Percentiles rank a stretch among this genome's conserved stretches.
Conservation (phyloP, 2,888 invertebrate species). For the Branchipolynoe longqiensis region DNA sequence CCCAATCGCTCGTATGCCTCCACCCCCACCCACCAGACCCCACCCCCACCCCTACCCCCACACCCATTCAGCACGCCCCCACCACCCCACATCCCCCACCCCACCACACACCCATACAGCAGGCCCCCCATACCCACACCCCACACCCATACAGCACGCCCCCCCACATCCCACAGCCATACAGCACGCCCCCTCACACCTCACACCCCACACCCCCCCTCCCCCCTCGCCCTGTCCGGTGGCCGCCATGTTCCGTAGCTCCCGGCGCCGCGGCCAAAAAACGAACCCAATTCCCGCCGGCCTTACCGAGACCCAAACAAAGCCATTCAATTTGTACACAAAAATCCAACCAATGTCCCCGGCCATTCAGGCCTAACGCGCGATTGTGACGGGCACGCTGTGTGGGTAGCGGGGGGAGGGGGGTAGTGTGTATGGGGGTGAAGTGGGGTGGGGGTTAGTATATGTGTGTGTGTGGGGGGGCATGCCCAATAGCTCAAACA, state of each 20-base stretch:
- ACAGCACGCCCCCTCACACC: too few relatives aligned
- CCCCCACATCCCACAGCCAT: not conserved
- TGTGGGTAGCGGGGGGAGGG: not conserved
- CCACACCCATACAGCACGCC: too few relatives aligned
- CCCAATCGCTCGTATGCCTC: too few relatives aligned
- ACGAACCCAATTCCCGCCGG: not conserved
- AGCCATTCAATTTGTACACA: not conserved
- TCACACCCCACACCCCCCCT: not conserved
- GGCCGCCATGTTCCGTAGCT: too few relatives aligned
- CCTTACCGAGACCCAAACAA: not conserved
- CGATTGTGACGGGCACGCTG: not conserved
- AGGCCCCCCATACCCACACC: too few relatives aligned
- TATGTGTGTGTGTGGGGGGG: too few relatives aligned
- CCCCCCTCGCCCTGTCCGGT: not conserved
- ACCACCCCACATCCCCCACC: too few relatives aligned
- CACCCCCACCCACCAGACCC: too few relatives aligned
- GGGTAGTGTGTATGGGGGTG: not conserved
- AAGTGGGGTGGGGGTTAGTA: not conserved
- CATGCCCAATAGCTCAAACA: too few relatives aligned
- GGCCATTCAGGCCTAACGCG: not conserved
- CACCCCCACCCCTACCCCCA: too few relatives aligned
- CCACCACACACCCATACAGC: too few relatives aligned
- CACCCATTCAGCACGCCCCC: too few relatives aligned
- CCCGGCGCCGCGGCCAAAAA: not conserved
- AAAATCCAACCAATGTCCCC: conserved; percentile 12